Evolutionary conservation across 1,140 invertebrate genomes (phyloP), one percentile per base, ranked within the genome.

Genomic region (Drosophila albomicans): DNA sequence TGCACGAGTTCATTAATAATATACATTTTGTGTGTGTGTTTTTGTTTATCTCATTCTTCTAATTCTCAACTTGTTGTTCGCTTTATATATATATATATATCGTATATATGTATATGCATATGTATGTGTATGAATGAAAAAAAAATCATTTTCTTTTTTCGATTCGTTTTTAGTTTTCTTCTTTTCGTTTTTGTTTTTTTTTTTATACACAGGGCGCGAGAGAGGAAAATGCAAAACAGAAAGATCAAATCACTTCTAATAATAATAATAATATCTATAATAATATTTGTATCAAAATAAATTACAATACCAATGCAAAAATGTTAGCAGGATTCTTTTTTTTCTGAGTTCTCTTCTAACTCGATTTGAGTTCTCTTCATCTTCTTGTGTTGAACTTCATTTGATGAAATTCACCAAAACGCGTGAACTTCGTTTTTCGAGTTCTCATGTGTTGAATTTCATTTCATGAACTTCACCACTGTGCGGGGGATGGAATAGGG

Each of bases 231-330:
- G 58, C 30, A 46, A 56, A 71, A 51, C 48, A 54, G 43, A 41
- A 64, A 49, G 57, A 48, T 48, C 25, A 71, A 56, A 71, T 71
- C 61, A 71, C 41, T 71, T 71, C 68, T 71, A 64, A 11, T 41
- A 57, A 16, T 38, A 45, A 45, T 57, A 41, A 58, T 62, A 46
- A 62, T 48, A 48, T 46, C 46, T 10, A 61, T 70, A 45, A 35
- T 46, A 46, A 38, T 56, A 63, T 71, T 20, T 51, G 38, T 65
- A 81, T 61, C 35, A 46, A 81, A 81, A 75, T 81, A 72, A 82
- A 75, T 81, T 81, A 71, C 75, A 77, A 70, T 84, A 80, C 74
- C 73, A 80, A 84, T 78, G 46, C 35, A 38, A 32, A 32, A 25
- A 49, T 54, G 16, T 38, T 58, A 10, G 58, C 56, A 58, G 41